phyloP scores from a whole-genome alignment of 2,113 vertebrate species.

The Percina caprodes region DNA sequence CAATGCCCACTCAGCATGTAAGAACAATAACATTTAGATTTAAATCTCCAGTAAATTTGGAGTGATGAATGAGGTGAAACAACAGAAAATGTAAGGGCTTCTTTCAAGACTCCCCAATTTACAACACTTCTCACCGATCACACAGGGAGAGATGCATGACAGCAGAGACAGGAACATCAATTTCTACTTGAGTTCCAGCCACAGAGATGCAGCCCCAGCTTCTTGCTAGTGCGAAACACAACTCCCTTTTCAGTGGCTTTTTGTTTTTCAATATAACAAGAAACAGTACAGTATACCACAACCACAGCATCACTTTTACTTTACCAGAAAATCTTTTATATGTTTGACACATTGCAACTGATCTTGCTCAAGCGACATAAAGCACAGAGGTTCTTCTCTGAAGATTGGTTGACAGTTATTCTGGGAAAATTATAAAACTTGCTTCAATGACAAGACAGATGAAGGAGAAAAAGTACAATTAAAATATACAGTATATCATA shows the following conservation, averaged over 20 bases:
- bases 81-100: background rate
- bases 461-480: background rate
- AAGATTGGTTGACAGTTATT: background rate
- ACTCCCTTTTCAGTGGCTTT: conserved; percentile 15
- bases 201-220: conserved; percentile 6
- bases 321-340: conserved; percentile 1
- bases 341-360: background rate
- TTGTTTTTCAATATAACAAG: background rate
- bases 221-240: background rate
- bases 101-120: background rate
- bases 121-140: background rate
- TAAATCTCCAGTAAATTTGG: background rate
- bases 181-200: background rate
- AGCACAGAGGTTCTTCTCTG: background rate
- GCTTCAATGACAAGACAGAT: background rate
- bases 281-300: too few relatives aligned
- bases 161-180: background rate
- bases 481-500: background rate
- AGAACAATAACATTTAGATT: background rate
- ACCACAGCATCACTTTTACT: conserved; percentile 7
- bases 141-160: background rate
- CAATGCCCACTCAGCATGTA: too few relatives aligned
- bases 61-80: background rate
- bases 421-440: background rate
- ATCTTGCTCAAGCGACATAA: background rate